Evolutionary conservation across 35 echinoderm and acorn worm genomes (phyloP).

Genomic region (Ophiothrix spiculata): DNA sequence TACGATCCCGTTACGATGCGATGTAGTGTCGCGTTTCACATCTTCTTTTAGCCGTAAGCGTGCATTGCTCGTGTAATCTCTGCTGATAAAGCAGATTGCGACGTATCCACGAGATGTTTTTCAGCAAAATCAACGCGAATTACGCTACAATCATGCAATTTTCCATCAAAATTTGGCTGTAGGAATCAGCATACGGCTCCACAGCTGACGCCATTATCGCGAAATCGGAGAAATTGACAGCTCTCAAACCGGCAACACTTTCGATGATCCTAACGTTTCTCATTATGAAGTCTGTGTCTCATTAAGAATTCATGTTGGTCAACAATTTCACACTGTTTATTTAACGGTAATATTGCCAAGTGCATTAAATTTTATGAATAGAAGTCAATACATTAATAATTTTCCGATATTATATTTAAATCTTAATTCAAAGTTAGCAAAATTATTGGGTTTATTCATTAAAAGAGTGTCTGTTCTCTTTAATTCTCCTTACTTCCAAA

Average conservation of each 20-base stretch:
- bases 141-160: background rate
- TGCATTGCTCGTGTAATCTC: background rate
- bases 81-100: background rate
- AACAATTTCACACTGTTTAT: background rate
- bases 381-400: too few species aligned
- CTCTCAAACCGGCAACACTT: background rate
- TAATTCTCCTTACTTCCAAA: background rate
- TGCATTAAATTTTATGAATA: background rate
- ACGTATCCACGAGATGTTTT: background rate
- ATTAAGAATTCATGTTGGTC: background rate
- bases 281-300: background rate
- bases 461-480: background rate
- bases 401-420: too few species aligned
- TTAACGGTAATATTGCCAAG: background rate
- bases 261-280: constrained; percentile 6
- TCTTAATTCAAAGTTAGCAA: too few species aligned
- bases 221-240: background rate
- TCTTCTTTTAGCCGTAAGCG: constrained; percentile 1
- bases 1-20: background rate
- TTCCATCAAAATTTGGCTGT: background rate
- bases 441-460: too few species aligned
- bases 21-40: background rate
- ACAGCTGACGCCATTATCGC: constrained; percentile 1
- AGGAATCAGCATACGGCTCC: constrained; percentile 2
- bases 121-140: background rate